Evolutionary conservation across 2,888 invertebrate species (phyloP).

Genomic region (Pollenia angustigena): DNA sequence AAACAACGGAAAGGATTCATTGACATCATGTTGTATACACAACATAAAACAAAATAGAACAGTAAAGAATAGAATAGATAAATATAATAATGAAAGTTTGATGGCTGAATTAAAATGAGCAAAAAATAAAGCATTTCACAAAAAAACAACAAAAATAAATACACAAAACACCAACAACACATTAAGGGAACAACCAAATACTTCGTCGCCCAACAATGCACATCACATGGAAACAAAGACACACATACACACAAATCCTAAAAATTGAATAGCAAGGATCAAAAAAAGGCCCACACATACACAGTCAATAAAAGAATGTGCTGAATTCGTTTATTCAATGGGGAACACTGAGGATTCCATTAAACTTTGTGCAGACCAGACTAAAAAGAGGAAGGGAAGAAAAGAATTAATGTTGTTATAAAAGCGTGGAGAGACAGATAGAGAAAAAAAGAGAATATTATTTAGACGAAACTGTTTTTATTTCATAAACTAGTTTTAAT

Average conservation of each 20-base stretch:
- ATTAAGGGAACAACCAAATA: conserved; percentile 27
- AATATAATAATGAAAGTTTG: conserved; percentile 54
- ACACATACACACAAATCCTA: neutral
- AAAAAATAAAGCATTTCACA: neutral
- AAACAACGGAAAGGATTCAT: conserved; percentile 57
- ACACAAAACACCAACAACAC: neutral
- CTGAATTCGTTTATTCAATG: conserved; percentile 32
- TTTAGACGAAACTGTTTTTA: neutral
- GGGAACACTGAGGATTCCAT: neutral
- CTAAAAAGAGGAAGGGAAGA: neutral
- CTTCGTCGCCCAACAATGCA: neutral
- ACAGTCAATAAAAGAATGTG: neutral
- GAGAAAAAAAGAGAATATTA: no score
- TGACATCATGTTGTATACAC: conserved; percentile 62
- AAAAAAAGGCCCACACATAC: neutral
- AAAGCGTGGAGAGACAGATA: neutral
- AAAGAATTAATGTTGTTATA: neutral
- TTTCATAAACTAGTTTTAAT: neutral
- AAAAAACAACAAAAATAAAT: neutral
- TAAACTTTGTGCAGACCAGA: neutral
- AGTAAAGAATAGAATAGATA: conserved; percentile 44
- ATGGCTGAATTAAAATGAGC: conserved; percentile 63
- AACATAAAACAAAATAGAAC: conserved; percentile 41
- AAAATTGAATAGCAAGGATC: conserved; percentile 16
- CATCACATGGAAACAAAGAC: neutral